A percentile compares a stretch with the other conserved stretches of the same genome.
Evolutionary conservation across 2,113 vertebrate species (phyloP).

Genomic region (Chitala chitala): DNA sequence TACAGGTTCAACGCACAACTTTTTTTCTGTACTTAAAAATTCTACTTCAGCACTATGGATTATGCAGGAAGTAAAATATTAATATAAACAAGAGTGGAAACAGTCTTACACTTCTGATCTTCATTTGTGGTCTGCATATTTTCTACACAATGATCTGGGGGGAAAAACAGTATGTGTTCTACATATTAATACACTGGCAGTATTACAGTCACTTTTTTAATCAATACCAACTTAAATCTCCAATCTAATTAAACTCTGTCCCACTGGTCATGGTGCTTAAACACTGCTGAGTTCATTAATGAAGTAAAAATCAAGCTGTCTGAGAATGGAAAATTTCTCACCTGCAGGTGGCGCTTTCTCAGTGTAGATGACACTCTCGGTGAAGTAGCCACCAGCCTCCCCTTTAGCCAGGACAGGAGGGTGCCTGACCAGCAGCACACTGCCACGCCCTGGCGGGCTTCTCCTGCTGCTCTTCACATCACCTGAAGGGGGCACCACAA

Average conservation of each 20-base stretch:
- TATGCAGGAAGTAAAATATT: too few species aligned
- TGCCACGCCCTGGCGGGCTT: slow-evolving; percentile 8
- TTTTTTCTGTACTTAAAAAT: too few species aligned
- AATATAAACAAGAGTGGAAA: neutral
- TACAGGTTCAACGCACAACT: too few species aligned
- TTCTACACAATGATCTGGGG: neutral
- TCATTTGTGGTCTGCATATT: neutral
- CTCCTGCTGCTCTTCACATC: neutral
- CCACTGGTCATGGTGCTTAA: neutral
- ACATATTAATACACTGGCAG: neutral
- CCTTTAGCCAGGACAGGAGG: slow-evolving; percentile 46
- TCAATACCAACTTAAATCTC: neutral
- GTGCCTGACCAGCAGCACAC: slow-evolving; percentile 53
- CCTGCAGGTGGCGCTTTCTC: slow-evolving; percentile 13
- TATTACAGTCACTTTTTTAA: neutral
- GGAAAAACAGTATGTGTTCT: neutral
- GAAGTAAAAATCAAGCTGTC: neutral
- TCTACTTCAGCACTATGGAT: too few species aligned
- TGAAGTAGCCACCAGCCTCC: slow-evolving; percentile 45
- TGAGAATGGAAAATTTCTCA: neutral
- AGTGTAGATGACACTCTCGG: slow-evolving; percentile 53
- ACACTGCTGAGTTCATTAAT: neutral
- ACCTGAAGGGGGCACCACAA: neutral
- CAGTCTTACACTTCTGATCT: neutral
- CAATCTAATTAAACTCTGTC: neutral